Percentiles rank a stretch among this genome's conserved stretches.
Evolutionary conservation across 2,888 invertebrate species (phyloP).

Genomic region (Heliconius ethilla): DNA sequence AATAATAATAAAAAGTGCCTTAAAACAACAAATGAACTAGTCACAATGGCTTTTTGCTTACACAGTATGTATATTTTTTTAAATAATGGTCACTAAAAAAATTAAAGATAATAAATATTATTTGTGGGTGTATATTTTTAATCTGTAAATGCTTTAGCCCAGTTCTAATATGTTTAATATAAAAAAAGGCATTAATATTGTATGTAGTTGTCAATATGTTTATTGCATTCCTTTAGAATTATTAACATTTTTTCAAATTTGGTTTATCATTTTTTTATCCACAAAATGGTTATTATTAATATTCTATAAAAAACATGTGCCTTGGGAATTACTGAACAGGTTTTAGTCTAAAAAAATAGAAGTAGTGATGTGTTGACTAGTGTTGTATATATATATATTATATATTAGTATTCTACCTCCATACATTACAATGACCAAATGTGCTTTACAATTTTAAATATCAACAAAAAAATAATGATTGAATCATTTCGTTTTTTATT

Average conservation of each 20-base stretch:
- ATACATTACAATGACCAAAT: slow-evolving; percentile 36
- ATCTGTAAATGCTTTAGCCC: slow-evolving; percentile 2
- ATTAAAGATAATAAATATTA: not conserved
- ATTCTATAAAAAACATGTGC: slow-evolving; percentile 1
- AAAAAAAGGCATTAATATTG: not conserved
- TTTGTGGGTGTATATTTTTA: not conserved
- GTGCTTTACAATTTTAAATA: slow-evolving; percentile 33
- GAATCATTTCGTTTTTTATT: slow-evolving; percentile 20
- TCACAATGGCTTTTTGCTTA: slow-evolving; percentile 33
- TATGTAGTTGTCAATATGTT: not conserved
- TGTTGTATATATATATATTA: slow-evolving; percentile 8
- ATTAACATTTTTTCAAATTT: not conserved
- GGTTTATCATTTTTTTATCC: not conserved
- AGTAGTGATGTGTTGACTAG: slow-evolving; percentile 5
- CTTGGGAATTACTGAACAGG: slow-evolving; percentile 17
- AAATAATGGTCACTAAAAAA: not conserved
- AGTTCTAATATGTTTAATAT: not conserved
- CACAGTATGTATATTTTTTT: not conserved
- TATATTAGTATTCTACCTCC: slow-evolving; percentile 33
- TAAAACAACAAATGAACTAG: slow-evolving; percentile 38
- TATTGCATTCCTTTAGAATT: not conserved
- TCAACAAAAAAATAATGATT: slow-evolving; percentile 1
- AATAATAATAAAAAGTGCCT: slow-evolving; percentile 35
- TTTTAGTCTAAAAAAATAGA: slow-evolving; percentile 8
- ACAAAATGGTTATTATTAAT: not conserved